Evolutionary conservation across 2,888 invertebrate species (phyloP).

Genomic region (Clostera curtula): DNA sequence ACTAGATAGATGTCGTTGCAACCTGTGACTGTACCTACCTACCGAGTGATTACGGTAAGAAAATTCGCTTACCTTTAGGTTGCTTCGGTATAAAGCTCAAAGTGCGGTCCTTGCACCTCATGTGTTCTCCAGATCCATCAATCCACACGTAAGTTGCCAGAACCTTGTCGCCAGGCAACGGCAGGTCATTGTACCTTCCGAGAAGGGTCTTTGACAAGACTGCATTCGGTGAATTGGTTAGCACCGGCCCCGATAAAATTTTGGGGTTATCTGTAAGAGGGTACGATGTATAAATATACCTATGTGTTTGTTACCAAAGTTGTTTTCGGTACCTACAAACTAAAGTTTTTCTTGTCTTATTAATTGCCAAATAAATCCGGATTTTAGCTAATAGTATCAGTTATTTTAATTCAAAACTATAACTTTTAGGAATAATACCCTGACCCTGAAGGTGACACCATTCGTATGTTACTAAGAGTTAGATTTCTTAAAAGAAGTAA

Average conservation of each 20-base stretch:
- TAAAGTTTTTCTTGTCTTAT: no score
- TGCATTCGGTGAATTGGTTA: conserved; percentile 86
- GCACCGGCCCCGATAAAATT: conserved; percentile 61
- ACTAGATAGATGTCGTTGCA: conserved; percentile 2
- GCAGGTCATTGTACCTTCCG: conserved; percentile 83
- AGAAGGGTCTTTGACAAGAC: conserved; percentile 85
- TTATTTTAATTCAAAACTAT: no score
- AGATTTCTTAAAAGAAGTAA: no score
- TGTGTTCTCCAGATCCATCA: conserved; percentile 91
- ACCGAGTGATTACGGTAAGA: neutral
- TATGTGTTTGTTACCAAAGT: no score
- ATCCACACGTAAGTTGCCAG: conserved; percentile 96
- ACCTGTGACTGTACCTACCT: neutral
- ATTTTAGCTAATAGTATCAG: no score
- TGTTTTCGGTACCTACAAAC: no score
- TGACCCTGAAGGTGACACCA: no score
- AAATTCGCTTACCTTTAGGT: conserved; percentile 78
- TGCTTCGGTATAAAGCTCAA: conserved; percentile 85
- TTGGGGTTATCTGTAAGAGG: conserved; percentile 69
- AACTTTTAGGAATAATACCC: no score
- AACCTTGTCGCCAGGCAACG: conserved; percentile 83
- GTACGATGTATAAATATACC: no score
- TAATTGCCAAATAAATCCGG: no score
- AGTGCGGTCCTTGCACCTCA: conserved; percentile 92
- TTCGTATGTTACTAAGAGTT: no score